Conservation (phyloP, 2,888 invertebrate species). For the Drosophila kokeensis region DNA sequence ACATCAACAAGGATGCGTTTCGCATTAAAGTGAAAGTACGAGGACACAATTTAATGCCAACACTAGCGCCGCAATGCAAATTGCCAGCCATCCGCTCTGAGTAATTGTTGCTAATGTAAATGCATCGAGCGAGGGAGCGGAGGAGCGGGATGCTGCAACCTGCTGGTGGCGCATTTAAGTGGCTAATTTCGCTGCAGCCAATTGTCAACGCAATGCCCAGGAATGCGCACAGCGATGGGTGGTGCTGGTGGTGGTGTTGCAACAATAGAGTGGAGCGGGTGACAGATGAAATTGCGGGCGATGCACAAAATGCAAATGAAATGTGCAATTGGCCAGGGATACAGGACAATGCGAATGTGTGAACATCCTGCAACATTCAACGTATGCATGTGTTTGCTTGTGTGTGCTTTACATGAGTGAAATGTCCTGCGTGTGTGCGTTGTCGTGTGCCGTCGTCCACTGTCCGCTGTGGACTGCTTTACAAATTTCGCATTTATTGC, state of each 20-base stretch:
- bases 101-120: slow-evolving; percentile 81
- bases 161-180: slow-evolving; percentile 67
- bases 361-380: slow-evolving; percentile 60
- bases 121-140: neutral
- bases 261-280: slow-evolving; percentile 6
- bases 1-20: slow-evolving; percentile 41
- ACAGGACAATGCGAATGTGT: slow-evolving; percentile 71
- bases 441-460: slow-evolving; percentile 28
- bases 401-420: slow-evolving; percentile 64
- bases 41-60: slow-evolving; percentile 54
- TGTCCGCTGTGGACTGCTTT: slow-evolving; percentile 55
- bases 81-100: slow-evolving; percentile 71
- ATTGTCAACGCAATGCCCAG: slow-evolving; percentile 58
- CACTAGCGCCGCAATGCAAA: slow-evolving; percentile 40
- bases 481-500: slow-evolving; percentile 84
- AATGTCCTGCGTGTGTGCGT: slow-evolving; percentile 56
- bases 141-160: slow-evolving; percentile 5
- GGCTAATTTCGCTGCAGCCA: slow-evolving; percentile 76
- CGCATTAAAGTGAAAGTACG: slow-evolving; percentile 70
- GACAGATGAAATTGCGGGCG: slow-evolving; percentile 78
- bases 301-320: slow-evolving; percentile 81
- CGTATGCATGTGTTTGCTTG: neutral
- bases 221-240: slow-evolving; percentile 44
- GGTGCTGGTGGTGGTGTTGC: neutral
- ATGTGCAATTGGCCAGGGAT: slow-evolving; percentile 60